phyloP scores from a whole-genome alignment of 2,888 invertebrate genomes.

The Hirtodrosophila confusa region DNA sequence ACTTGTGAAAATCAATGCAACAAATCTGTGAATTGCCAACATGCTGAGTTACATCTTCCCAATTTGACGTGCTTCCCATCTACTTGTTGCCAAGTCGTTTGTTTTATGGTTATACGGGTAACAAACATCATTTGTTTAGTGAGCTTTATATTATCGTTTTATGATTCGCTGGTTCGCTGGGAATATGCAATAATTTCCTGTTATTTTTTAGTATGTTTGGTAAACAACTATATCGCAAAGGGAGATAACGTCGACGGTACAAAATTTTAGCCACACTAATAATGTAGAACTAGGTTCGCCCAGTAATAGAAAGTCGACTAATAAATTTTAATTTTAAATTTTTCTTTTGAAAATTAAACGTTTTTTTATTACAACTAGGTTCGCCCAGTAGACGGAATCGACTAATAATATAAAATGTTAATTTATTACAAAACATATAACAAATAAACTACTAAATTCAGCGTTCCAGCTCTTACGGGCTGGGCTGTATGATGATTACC shows the following conservation, averaged over 20 bases:
- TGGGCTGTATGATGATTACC: too few relatives aligned
- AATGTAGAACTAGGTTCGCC: too few relatives aligned
- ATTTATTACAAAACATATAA: too few relatives aligned
- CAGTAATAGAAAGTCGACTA: too few relatives aligned
- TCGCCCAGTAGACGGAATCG: too few relatives aligned
- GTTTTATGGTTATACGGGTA: conserved; percentile 19
- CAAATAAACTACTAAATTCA: too few relatives aligned
- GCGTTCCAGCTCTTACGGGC: too few relatives aligned
- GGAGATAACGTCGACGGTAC: conserved; percentile 2
- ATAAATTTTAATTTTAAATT: too few relatives aligned
- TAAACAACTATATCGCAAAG: conserved; percentile 13
- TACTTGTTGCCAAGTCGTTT: conserved; percentile 29
- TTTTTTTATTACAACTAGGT: too few relatives aligned
- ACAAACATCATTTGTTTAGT: conserved; percentile 13
- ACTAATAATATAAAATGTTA: too few relatives aligned
- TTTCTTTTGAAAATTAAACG: too few relatives aligned
- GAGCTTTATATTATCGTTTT: conserved; percentile 35
- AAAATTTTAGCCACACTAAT: not conserved
- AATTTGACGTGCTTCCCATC: conserved; percentile 16
- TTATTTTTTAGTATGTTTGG: conserved; percentile 1
- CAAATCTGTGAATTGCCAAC: conserved; percentile 29
- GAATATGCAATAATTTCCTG: conserved; percentile 20
- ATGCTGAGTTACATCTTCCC: conserved; percentile 15
- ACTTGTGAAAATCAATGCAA: conserved; percentile 46
- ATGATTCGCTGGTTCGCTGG: conserved; percentile 38